Percentiles rank a stretch among this genome's conserved stretches.
phyloP scores from a whole-genome alignment of 2,888 invertebrate genomes.

The Lydus trimaculatus region DNA sequence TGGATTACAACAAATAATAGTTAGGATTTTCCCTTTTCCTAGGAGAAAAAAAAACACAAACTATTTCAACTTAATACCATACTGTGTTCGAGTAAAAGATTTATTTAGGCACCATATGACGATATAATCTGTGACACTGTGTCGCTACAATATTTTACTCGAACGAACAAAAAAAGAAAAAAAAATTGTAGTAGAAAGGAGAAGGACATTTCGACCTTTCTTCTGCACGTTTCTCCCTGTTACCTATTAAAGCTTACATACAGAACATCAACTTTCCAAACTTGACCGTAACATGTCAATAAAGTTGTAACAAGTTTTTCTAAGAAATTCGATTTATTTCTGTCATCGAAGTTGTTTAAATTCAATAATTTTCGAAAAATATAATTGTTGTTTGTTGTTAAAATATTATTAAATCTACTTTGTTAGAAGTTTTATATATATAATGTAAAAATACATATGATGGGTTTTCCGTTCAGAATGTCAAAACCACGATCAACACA shows the following conservation, averaged over 20 bases:
- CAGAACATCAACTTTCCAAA: conserved; percentile 1
- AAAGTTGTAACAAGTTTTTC: not conserved
- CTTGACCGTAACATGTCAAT: conserved; percentile 6
- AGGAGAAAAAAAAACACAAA: not conserved
- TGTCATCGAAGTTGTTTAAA: not conserved
- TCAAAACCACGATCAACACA: conserved; percentile 5
- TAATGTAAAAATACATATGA: not conserved
- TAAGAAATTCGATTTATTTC: not conserved
- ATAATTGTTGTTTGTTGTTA: not conserved
- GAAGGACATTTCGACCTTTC: not conserved
- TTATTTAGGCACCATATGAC: conserved; percentile 7
- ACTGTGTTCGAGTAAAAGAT: not conserved
- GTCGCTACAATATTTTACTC: not conserved
- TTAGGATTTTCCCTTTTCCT: not conserved
- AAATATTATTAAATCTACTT: not conserved
- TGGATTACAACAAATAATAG: conserved; percentile 2
- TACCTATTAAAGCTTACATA: not conserved
- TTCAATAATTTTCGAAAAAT: not conserved
- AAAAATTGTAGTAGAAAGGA: too few relatives aligned
- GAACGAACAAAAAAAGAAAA: not conserved
- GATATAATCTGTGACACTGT: conserved; percentile 7
- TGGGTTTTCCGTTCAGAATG: not conserved
- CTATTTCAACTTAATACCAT: not conserved
- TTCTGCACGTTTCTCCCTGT: not conserved
- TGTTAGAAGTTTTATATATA: not conserved